Evolutionary conservation across 2,888 invertebrate genomes (phyloP), one percentile per base, ranked within the genome.

Genomic region (Galerucella nymphaeae): DNA sequence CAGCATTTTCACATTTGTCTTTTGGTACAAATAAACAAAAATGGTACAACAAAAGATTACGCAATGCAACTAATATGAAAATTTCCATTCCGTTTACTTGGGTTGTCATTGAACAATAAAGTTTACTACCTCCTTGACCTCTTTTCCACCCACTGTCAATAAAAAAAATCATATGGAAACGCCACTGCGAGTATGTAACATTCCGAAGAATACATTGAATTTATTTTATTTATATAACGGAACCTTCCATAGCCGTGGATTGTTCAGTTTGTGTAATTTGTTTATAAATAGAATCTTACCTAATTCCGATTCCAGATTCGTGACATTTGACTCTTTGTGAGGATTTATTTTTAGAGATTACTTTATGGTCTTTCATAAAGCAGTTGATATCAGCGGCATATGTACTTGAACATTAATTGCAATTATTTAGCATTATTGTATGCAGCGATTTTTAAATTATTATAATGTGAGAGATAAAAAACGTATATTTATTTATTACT

Each of bases 251-350:
- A 59, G 38, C 30, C 38, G 20, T 14, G 23, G 58, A n/a, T 67
- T 67, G 58, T 42, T 58, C 13, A 20, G 59, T 61, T 68, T 50
- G 61, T 68, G 61, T 65, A 61, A 71, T 72, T 70, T 75, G 70
- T 78, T 78, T 80, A 80, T 76, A 77, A 78, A 79, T 78, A 79
- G 76, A 68, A 61, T 66, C 66, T 78, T 75, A 77, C 75, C 76
- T 77, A 78, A 77, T 76, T 69, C 74, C 50, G 71, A 73, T 73
- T 70, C 69, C 50, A 61, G 61, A 68, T 50, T 50, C 76, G 67
- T 80, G 80, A 80, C 80, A 80, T 79, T 78, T 80, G 80, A 80
- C 79, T 77, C 77, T 72, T 74, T 72, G 71, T 77, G 72, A 75
- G 72, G 63, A 20, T 59, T 73, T 79, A 79, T 77, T 78, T 77